Evolutionary conservation across 2,797 vertebrate genomes (phyloP), one percentile per base, ranked within the genome.

Genomic region (Myotis myotis): DNA sequence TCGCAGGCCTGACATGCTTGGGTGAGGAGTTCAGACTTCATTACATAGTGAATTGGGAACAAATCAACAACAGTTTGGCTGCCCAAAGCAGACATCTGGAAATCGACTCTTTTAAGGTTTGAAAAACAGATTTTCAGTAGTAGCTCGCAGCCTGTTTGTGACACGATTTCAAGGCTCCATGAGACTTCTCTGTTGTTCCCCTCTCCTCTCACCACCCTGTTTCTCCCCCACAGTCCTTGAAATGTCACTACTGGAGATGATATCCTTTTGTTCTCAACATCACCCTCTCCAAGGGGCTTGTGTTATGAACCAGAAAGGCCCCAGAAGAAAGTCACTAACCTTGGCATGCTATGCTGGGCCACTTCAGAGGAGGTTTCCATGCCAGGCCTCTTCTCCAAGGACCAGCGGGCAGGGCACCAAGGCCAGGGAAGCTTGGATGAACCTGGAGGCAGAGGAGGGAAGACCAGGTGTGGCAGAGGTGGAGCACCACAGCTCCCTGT

Each of bases 111-210:
- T 85, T 41, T 16, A 74, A 36, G 70, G 88, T 93, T 70, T 87
- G 81, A 95, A 97, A 96, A 95, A 57, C 95, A 97, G 89, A 95
- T 93, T 92, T 95, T 70, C 62, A 74, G 57, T 71, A 85, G 89
- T 53, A 93, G 68, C 94, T 93, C 64, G 23, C 53, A 72, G 53
- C 53, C 1, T 1, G 57, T 74, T 10, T 81, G 88, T 93, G 82
- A 71, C 53, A 9, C 74, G 74, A 85, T 86, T 92, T 86, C 55
- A 70, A 95, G 90, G 79, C 60, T 84, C 19, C 22, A 38, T 55
- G 92, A 72, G 41, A 74, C 53, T 84, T 74, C 62, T 60, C 41
- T 81, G 47, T 71, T 11, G 9, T 47, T 6, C 47, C 23, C 33
- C 28, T 41, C 30, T 30, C 2, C 0, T 33, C 41, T 36, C n/a